phyloP scores from a whole-genome alignment of 2,888 invertebrate genomes.

The Sepiola atlantica region DNA sequence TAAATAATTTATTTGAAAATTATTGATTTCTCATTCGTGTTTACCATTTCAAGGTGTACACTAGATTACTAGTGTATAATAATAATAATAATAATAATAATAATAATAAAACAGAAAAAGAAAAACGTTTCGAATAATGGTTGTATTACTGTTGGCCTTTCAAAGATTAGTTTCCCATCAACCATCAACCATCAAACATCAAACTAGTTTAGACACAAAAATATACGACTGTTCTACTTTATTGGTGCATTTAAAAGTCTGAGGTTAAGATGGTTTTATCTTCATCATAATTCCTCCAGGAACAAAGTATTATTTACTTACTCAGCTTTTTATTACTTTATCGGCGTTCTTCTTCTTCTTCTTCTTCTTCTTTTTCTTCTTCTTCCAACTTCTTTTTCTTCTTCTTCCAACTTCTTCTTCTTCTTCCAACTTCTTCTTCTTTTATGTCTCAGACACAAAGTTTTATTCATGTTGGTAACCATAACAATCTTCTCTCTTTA shows the following conservation, averaged over 20 bases:
- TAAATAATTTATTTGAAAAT: too few relatives aligned
- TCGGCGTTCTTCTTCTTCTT: neutral
- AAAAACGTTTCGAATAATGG: neutral
- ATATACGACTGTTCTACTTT: neutral
- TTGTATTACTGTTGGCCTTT: neutral
- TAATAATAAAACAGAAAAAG: too few relatives aligned
- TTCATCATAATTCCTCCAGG: neutral
- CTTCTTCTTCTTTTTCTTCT: too few relatives aligned
- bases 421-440: neutral
- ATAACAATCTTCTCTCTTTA: too few relatives aligned
- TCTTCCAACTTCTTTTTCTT: neutral
- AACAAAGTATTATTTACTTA: neutral
- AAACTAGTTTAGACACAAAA: neutral
- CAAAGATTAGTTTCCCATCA: neutral
- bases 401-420: neutral
- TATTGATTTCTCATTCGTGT: too few relatives aligned
- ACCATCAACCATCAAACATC: neutral
- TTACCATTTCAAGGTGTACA: too few relatives aligned
- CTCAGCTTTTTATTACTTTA: neutral
- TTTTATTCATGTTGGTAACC: too few relatives aligned
- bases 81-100: too few relatives aligned
- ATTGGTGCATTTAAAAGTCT: neutral
- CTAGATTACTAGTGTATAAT: too few relatives aligned
- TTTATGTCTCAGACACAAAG: neutral
- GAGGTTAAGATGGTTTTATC: neutral